A percentile compares a stretch with the other conserved stretches of the same genome.
Evolutionary conservation across 37 sponge, comb jelly and placozoan species (phyloP).

Genomic region (Amphimedon queenslandica): DNA sequence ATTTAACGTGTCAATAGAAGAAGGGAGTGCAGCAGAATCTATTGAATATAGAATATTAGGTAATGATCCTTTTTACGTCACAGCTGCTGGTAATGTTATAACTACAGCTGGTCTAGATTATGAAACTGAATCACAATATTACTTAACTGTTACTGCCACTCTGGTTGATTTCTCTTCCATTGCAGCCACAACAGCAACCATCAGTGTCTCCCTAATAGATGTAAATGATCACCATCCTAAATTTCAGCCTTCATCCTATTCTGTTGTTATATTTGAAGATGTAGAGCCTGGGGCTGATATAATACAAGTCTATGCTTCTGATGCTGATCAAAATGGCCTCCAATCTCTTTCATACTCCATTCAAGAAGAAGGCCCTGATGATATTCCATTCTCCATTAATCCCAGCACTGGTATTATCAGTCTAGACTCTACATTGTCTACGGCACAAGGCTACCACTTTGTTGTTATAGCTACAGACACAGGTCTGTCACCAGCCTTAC

Average conservation of each 20-base stretch:
- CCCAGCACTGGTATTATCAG: conserved; percentile 18
- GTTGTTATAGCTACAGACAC: conserved; percentile 25
- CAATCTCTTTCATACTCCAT: conserved; percentile 29
- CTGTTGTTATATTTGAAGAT: conserved; percentile 32
- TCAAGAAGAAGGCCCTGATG: neutral
- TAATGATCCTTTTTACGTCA: conserved; percentile 1
- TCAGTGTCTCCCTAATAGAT: conserved; percentile 7
- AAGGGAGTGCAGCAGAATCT: neutral
- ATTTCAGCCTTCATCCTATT: conserved; percentile 29
- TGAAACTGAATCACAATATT: conserved; percentile 2
- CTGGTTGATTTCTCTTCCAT: neutral
- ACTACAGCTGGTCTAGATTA: conserved; percentile 22
- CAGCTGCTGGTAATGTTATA: conserved; percentile 14
- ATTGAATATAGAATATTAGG: conserved; percentile 8
- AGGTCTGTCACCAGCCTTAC: neutral
- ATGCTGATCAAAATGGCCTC: conserved; percentile 21
- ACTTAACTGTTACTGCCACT: conserved; percentile 8
- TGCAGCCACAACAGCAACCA: neutral
- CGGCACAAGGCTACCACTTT: conserved; percentile 41
- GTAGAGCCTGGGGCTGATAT: neutral
- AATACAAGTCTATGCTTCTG: conserved; percentile 26
- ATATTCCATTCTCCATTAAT: conserved; percentile 30
- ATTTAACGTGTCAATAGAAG: neutral
- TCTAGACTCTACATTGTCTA: neutral
- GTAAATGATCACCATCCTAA: conserved; percentile 53